A percentile compares a stretch with the other conserved stretches of the same genome.
These are phyloP conservation scores for Drosophila affinis DNA, from an alignment of 2,888 invertebrate species.

Conservation along the genomic window DNA sequence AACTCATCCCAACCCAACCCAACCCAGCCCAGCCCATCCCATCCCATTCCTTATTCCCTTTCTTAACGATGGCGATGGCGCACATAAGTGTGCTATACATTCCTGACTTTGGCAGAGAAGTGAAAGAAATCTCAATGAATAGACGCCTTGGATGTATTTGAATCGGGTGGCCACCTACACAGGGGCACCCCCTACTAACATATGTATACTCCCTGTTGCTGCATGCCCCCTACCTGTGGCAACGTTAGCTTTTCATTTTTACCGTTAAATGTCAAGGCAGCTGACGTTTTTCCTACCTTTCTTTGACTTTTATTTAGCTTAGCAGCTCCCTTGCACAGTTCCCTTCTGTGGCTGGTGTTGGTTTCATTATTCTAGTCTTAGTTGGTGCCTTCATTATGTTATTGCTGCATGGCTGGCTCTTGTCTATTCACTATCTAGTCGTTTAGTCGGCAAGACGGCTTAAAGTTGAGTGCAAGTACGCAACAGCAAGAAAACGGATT, in stretches of 20 bases:
- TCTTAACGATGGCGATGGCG: constrained; percentile 38
- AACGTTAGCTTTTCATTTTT: constrained; percentile 44
- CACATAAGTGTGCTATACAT: constrained; percentile 67
- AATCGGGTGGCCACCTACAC: constrained; percentile 1
- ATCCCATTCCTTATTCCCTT: neutral
- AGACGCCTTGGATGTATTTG: constrained; percentile 32
- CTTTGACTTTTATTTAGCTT: constrained; percentile 1
- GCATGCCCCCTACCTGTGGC: constrained; percentile 23
- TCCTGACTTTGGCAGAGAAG: constrained; percentile 7
- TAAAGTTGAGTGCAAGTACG: constrained; percentile 20
- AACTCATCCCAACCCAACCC: constrained; percentile 1
- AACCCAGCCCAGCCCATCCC: constrained; percentile 28
- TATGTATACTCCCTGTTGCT: neutral
- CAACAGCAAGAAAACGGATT: constrained; percentile 32
- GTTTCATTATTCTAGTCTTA: constrained; percentile 5
- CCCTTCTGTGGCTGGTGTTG: constrained; percentile 42
- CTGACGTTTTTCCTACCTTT: constrained; percentile 37
- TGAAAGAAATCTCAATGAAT: neutral
- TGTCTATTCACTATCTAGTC: constrained; percentile 33
- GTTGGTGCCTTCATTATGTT: constrained; percentile 51
- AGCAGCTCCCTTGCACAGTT: neutral
- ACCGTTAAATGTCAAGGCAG: constrained; percentile 68
- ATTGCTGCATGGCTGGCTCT: constrained; percentile 60
- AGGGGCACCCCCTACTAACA: neutral
- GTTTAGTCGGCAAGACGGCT: constrained; percentile 18